These are phyloP conservation scores for Strongylocentrotus purpuratus DNA, from an alignment of 35 echinoderm and acorn worm species.

Conservation along the genomic window DNA sequence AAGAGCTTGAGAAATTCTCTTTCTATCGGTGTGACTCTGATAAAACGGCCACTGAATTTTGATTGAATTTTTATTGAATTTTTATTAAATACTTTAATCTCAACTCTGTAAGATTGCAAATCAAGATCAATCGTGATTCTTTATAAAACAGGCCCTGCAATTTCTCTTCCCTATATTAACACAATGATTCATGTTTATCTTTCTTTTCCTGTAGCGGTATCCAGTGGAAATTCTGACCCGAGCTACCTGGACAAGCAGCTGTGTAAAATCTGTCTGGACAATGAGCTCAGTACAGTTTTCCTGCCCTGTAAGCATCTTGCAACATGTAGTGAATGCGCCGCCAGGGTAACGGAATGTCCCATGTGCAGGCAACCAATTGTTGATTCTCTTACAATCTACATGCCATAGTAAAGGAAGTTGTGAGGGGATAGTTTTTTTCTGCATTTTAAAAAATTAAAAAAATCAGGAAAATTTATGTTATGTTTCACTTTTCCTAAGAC, in stretches of 20 bases:
- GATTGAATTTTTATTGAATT: no score
- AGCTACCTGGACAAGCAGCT: conserved; percentile 72
- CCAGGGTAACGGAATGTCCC: conserved; percentile 53
- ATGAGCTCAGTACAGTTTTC: conserved; percentile 58
- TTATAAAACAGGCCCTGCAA: no score
- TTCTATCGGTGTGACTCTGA: no score
- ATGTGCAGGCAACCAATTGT: conserved; percentile 61
- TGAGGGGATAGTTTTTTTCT: background rate
- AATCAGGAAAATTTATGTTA: no score
- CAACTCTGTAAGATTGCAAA: background rate
- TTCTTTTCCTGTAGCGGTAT: conserved; percentile 28
- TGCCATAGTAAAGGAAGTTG: conserved; percentile 18
- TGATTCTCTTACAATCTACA: conserved; percentile 52
- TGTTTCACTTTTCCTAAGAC: no score
- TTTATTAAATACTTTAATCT: background rate
- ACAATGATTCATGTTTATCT: background rate
- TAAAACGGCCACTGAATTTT: no score
- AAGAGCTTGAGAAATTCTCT: no score
- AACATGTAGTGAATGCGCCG: conserved; percentile 56
- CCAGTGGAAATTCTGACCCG: background rate
- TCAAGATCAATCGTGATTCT: background rate
- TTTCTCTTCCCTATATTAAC: no score
- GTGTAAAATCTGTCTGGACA: conserved; percentile 80
- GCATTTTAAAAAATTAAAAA: no score
- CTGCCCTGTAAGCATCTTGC: conserved; percentile 75